Percentiles rank a stretch among this genome's conserved stretches.
phyloP scores from a whole-genome alignment of 2,888 invertebrate species.

The Leucozona laternaria region DNA sequence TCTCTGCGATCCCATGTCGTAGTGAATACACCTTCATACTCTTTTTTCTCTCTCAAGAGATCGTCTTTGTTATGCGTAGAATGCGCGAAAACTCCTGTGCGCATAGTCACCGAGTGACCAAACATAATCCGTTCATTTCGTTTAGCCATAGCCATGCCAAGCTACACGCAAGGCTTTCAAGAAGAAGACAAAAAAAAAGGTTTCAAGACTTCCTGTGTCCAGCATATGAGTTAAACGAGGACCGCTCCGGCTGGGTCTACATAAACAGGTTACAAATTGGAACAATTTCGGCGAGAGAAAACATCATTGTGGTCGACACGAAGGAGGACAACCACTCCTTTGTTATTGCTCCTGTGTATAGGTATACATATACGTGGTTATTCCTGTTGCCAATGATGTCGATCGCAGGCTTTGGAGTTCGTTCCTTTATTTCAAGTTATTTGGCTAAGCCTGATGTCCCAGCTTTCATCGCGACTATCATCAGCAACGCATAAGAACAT shows the following conservation, averaged over 20 bases:
- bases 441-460: constrained; percentile 44
- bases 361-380: not conserved
- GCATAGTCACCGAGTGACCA: constrained; percentile 44
- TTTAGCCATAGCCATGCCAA: constrained; percentile 23
- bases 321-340: constrained; percentile 32
- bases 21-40: constrained; percentile 18
- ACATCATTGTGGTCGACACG: constrained; percentile 46
- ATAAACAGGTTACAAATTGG: constrained; percentile 62
- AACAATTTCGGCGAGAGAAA: constrained; percentile 53
- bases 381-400: not conserved
- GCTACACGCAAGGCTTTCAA: not conserved
- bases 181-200: not conserved
- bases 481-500: no score
- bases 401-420: constrained; percentile 8
- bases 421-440: constrained; percentile 13
- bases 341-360: not conserved
- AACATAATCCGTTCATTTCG: constrained; percentile 42
- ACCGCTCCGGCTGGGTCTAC: not conserved
- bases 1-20: constrained; percentile 20
- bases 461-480: constrained; percentile 58
- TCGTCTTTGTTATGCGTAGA: constrained; percentile 46
- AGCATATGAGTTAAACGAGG: not conserved
- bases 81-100: constrained; percentile 46
- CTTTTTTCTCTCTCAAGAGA: constrained; percentile 12
- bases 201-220: constrained; percentile 40